Evolutionary conservation across 2,888 invertebrate species (phyloP).

Genomic region (Drosophila anomalata): DNA sequence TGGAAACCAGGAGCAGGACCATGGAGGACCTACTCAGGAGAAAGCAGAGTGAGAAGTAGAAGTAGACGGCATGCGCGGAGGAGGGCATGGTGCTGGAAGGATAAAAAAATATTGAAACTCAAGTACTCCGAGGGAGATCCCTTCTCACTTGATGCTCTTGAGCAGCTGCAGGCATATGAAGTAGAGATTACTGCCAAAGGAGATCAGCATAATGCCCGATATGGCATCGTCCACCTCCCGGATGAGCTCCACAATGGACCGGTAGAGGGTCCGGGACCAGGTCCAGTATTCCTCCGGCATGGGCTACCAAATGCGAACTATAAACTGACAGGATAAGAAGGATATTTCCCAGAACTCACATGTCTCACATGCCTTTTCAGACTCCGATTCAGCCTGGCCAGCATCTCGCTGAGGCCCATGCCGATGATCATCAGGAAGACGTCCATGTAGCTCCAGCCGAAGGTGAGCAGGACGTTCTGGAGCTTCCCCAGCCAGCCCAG

Average conservation of each 20-base stretch:
- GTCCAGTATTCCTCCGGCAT: slow-evolving; percentile 84
- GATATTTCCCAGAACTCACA: slow-evolving; percentile 14
- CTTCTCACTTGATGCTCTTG: slow-evolving; percentile 84
- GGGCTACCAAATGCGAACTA: slow-evolving; percentile 38
- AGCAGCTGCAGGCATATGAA: slow-evolving; percentile 86
- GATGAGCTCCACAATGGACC: slow-evolving; percentile 84
- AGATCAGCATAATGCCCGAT: slow-evolving; percentile 85
- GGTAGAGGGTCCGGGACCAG: slow-evolving; percentile 84
- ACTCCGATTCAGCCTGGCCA: slow-evolving; percentile 86
- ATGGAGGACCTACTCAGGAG: slow-evolving; percentile 85
- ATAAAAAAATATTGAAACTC: background rate
- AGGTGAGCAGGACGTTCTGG: slow-evolving; percentile 87
- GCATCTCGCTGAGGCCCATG: slow-evolving; percentile 87
- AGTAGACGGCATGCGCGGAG: slow-evolving; percentile 84
- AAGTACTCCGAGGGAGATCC: background rate
- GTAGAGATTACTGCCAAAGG: slow-evolving; percentile 86
- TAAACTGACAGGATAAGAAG: background rate
- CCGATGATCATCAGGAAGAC: slow-evolving; percentile 89
- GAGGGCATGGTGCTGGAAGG: slow-evolving; percentile 80
- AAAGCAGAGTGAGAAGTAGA: slow-evolving; percentile 86
- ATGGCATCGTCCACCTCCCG: slow-evolving; percentile 84
- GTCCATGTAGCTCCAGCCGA: slow-evolving; percentile 90
- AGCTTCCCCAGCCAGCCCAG: slow-evolving; percentile 79
- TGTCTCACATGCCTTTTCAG: slow-evolving; percentile 71
- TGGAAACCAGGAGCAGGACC: slow-evolving; percentile 85